Evolutionary conservation across 2,797 vertebrate species (phyloP).

Genomic region (Petrocephalus schoutedeni): DNA sequence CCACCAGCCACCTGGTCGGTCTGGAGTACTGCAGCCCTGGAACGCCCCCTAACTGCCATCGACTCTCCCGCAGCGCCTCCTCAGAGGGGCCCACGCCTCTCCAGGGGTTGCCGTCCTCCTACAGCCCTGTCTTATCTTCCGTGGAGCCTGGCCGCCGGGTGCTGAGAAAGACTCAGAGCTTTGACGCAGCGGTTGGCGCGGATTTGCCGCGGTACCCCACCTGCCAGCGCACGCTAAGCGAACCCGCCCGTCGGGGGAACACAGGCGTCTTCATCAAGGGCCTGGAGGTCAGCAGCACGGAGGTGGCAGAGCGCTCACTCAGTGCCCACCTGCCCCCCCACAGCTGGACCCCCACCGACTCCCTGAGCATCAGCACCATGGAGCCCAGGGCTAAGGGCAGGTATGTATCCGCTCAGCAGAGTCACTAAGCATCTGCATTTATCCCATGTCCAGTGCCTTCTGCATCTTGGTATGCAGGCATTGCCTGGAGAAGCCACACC

Average conservation of each 20-base stretch:
- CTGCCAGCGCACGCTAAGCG: constrained; percentile 60
- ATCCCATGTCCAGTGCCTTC: not conserved
- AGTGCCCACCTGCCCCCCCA: constrained; percentile 47
- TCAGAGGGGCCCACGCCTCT: constrained; percentile 49
- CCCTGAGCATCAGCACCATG: constrained; percentile 27
- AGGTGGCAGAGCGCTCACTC: constrained; percentile 54
- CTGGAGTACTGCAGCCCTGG: constrained; percentile 32
- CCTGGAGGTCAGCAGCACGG: constrained; percentile 76
- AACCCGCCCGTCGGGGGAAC: constrained; percentile 65
- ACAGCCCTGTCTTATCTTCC: constrained; percentile 22
- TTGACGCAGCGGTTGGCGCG: constrained; percentile 64
- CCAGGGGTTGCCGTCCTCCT: constrained; percentile 24
- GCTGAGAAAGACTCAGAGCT: constrained; percentile 81
- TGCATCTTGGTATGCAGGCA: not conserved
- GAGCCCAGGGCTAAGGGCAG: constrained; percentile 67
- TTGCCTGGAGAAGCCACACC: not conserved
- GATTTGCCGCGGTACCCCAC: constrained; percentile 51
- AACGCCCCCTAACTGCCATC: constrained; percentile 44
- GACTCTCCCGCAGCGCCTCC: constrained; percentile 49
- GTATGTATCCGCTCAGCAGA: constrained; percentile 51
- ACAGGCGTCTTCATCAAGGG: constrained; percentile 73
- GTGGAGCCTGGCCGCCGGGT: constrained; percentile 51
- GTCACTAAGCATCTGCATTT: not conserved
- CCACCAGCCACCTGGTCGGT: constrained; percentile 16
- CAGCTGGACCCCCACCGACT: constrained; percentile 46